Base-by-base conservation (phyloP, 2,113 vertebrate species). In the Struthio camelus region DNA sequence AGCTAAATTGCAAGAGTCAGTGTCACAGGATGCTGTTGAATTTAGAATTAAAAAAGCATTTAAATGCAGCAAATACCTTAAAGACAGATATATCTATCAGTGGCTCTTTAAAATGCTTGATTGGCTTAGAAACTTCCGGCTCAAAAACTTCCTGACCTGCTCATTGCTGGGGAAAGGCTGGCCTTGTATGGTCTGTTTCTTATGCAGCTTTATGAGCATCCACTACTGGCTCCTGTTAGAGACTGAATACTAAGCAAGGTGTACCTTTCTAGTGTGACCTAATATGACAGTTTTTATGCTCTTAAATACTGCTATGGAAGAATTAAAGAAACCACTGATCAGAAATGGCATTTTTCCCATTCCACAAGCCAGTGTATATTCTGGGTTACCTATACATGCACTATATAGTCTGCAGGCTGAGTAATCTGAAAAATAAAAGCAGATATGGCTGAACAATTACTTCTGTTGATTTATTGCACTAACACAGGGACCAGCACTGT, bases 401-500 rank as follows among this genome's bases (percentile, higher is more conserved):
- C 4, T 11, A 36, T 17, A 3, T 17, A 19, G 11, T 1, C 22
- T 81, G 56, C 46, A 62, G n/a, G 24, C 22, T 79, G 64, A 67
- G 34, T 40, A 14, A 11, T 9, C 6, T 32, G 58, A 44, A 28
- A 64, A 83, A 20, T 10, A 22, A 73, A 75, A 56, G 6, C 4
- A 3, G 13, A 36, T 3, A 1, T 5, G 11, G 8, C 1, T n/a
- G 62, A 62, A 58, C 34, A 79, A 6, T 70, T 40, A 71, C 65
- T 34, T 9, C 51, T 79, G 9, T 81, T 92, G 59, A 22, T 67
- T 75, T 78, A 19, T 96, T 95, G 24, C 51, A 65, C 85, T 66
- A 51, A 94, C 87, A 86, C 93, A 99, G 99, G 99, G 56, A 99
- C 99, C 82, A 99, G 89, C 78, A 99, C 99, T 6, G 98, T 99